These are phyloP conservation scores for Parazoanthus atlanticus DNA, from an alignment of 92 coral and sea anemone species.

Conservation along the genomic window DNA sequence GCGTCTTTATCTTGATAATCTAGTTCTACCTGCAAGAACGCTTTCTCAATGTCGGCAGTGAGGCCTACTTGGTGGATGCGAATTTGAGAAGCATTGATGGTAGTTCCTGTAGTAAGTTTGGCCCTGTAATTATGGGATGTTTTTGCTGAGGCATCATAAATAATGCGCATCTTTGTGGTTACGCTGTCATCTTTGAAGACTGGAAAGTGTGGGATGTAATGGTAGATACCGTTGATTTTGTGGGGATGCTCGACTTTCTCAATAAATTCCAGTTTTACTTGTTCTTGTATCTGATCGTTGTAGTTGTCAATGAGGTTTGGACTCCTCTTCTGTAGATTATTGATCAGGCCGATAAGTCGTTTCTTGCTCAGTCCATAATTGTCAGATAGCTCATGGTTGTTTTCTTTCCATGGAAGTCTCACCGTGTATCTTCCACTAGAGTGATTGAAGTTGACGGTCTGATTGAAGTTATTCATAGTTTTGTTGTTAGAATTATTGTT, in stretches of 20 bases:
- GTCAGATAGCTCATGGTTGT: background rate
- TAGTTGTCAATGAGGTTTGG: background rate
- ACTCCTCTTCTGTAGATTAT: background rate
- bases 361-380: background rate
- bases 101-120: too few species aligned
- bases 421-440: background rate
- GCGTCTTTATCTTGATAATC: conserved; percentile 8
- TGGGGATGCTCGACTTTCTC: background rate
- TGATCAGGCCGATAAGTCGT: background rate
- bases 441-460: background rate
- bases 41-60: conserved; percentile 8
- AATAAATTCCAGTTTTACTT: background rate
- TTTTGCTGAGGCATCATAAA: conserved; percentile 8
- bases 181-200: background rate
- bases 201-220: background rate
- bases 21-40: conserved; percentile 1
- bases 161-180: background rate
- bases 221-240: background rate
- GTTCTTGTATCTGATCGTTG: background rate
- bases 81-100: too few species aligned
- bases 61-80: background rate
- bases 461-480: too few species aligned
- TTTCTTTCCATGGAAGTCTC: background rate
- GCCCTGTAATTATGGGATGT: background rate
- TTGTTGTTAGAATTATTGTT: background rate